phyloP scores from a whole-genome alignment of 2,888 invertebrate genomes.

The Acanthoscelides obtectus region DNA sequence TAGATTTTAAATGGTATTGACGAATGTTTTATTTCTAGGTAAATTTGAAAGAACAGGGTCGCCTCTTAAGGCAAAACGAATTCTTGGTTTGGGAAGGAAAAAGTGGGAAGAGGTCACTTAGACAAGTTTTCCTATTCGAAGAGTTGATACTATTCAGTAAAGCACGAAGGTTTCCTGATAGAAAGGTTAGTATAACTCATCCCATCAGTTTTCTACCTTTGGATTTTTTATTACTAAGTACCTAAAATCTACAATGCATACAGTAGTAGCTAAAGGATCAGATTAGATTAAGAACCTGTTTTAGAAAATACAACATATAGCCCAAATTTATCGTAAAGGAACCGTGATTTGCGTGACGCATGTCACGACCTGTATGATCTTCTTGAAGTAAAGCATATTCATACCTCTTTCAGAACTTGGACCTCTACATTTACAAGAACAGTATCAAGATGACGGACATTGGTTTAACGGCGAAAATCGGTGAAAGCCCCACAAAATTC shows the following conservation, averaged over 20 bases:
- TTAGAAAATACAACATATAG: no score
- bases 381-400: no score
- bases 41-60: conserved; percentile 91
- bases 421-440: conserved; percentile 89
- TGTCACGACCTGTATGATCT: no score
- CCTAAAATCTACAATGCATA: no score
- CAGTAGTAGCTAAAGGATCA: no score
- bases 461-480: conserved; percentile 86
- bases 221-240: no score
- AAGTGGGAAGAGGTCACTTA: conserved; percentile 68
- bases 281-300: no score
- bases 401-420: conserved; percentile 69
- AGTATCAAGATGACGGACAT: conserved; percentile 93
- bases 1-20: no score
- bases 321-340: no score
- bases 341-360: no score
- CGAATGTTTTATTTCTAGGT: conserved; percentile 56
- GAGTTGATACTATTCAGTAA: conserved; percentile 90
- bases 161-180: conserved; percentile 75
- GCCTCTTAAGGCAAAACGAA: conserved; percentile 84
- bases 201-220: no score
- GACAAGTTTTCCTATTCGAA: conserved; percentile 89
- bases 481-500: conserved; percentile 83
- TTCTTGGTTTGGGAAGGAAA: conserved; percentile 84
- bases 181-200: conserved; percentile 60